phyloP scores from a whole-genome alignment of 2,797 vertebrate species.

The Todus mexicanus region DNA sequence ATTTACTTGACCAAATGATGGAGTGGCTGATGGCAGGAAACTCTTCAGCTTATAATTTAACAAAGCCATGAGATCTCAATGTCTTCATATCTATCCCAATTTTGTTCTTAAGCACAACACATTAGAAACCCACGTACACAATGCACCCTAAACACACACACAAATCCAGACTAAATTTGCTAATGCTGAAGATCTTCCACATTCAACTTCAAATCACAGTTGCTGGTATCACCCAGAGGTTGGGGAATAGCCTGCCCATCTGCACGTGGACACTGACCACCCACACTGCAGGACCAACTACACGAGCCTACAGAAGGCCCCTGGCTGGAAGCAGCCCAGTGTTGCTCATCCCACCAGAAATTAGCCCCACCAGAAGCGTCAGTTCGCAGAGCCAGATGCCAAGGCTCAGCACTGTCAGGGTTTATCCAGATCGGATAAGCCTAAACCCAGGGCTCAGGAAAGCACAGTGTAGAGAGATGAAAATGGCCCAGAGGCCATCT shows the following conservation, averaged over 20 bases:
- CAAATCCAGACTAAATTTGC: background rate
- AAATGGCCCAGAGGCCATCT: background rate
- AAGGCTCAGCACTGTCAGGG: background rate
- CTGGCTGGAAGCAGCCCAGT: fast-evolving
- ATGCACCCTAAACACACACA: background rate
- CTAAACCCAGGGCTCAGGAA: too few relatives aligned
- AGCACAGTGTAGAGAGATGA: fast-evolving
- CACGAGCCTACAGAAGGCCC: background rate
- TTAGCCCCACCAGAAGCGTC: background rate
- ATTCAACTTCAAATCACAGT: background rate
- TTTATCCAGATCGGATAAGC: background rate
- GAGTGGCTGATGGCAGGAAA: background rate
- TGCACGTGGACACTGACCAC: fast-evolving
- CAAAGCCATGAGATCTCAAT: background rate
- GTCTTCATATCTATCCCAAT: background rate
- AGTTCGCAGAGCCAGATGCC: too few relatives aligned
- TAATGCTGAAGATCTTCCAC: background rate
- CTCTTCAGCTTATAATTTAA: background rate
- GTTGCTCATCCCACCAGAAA: background rate
- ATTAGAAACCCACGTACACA: background rate
- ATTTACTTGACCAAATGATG: background rate
- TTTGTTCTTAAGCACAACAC: background rate
- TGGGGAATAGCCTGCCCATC: fast-evolving
- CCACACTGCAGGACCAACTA: fast-evolving
- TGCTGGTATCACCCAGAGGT: fast-evolving